Evolutionary conservation across 2,113 vertebrate species (phyloP).

Genomic region (Caranx melampygus): DNA sequence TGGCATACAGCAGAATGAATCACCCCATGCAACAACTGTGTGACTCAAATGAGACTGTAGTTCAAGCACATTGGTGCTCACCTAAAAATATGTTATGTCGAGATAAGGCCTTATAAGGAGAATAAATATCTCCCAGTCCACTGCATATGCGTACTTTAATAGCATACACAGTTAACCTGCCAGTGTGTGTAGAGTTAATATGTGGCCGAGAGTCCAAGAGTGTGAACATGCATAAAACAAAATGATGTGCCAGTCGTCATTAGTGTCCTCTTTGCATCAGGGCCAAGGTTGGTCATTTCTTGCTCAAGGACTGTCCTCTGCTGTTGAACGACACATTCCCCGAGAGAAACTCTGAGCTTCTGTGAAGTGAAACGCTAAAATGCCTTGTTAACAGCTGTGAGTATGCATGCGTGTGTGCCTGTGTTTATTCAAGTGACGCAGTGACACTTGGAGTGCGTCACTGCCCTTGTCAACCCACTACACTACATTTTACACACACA

Average conservation of each 20-base stretch:
- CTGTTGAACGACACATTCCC: slow-evolving; percentile 3
- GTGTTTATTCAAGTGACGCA: slow-evolving; percentile 68
- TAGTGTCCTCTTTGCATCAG: slow-evolving; percentile 10
- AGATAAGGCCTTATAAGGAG: slow-evolving; percentile 2
- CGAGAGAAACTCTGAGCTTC: slow-evolving; percentile 25
- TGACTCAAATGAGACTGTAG: background rate
- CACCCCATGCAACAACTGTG: slow-evolving; percentile 4
- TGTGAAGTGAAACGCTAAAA: slow-evolving; percentile 43
- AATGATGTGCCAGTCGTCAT: slow-evolving; percentile 5
- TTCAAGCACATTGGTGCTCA: background rate
- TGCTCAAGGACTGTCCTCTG: slow-evolving; percentile 47
- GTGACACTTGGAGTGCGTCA: slow-evolving; percentile 65
- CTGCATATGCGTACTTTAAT: background rate
- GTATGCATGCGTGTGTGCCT: slow-evolving; percentile 39
- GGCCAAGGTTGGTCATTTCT: slow-evolving; percentile 53
- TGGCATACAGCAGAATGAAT: slow-evolving; percentile 40
- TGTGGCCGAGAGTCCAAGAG: background rate
- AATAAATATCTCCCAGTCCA: background rate
- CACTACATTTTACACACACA: slow-evolving; percentile 16
- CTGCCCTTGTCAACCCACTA: slow-evolving; percentile 39
- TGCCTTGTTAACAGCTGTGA: slow-evolving; percentile 56
- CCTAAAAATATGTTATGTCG: background rate
- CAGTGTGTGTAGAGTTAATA: background rate
- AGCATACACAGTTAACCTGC: background rate
- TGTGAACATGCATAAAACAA: slow-evolving; percentile 9